A percentile compares a stretch with the other conserved stretches of the same genome.
Conservation (phyloP, 2,888 invertebrate species). For the Dione vanillae region DNA sequence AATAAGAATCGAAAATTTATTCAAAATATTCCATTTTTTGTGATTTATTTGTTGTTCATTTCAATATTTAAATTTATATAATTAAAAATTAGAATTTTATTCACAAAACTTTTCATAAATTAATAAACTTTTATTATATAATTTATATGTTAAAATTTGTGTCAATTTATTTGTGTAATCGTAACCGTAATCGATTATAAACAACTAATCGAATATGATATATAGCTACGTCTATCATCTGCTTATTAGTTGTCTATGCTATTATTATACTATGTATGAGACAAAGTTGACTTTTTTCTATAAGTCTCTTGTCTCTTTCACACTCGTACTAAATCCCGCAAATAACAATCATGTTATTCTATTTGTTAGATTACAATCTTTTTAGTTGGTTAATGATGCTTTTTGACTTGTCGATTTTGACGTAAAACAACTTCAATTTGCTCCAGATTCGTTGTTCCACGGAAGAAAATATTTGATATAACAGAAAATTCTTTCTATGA, state of each 20-base stretch:
- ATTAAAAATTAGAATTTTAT: no score
- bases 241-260: conserved; percentile 55
- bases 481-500: conserved; percentile 71
- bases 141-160: no score
- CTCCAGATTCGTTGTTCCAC: conserved; percentile 69
- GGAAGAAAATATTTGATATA: conserved; percentile 57
- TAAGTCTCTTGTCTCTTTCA: conserved; percentile 57
- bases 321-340: conserved; percentile 35
- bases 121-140: no score
- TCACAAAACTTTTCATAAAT: no score
- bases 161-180: neutral
- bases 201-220: neutral
- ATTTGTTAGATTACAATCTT: conserved; percentile 31
- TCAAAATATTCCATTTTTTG: no score
- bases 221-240: conserved; percentile 1
- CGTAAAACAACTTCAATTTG: conserved; percentile 77
- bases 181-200: neutral
- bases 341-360: conserved; percentile 11
- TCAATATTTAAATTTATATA: no score
- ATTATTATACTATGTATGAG: conserved; percentile 46
- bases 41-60: no score
- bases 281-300: conserved; percentile 18
- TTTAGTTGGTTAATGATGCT: conserved; percentile 63
- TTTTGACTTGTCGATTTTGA: conserved; percentile 71
- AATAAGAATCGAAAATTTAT: no score